Evolutionary conservation across 2,888 invertebrate genomes (phyloP).

Genomic region (Caenorhabditis uteleia): DNA sequence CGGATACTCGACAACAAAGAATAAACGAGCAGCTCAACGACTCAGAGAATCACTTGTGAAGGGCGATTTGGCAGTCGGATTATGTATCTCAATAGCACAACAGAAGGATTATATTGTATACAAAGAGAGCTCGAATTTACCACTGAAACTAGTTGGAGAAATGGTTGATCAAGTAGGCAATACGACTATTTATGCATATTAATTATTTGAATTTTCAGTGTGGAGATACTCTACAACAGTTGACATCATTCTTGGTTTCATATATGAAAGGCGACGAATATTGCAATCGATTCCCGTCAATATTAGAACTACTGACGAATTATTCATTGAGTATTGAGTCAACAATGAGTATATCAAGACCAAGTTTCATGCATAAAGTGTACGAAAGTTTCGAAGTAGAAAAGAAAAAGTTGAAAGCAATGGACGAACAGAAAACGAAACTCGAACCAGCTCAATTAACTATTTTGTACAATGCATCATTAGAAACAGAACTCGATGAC

Average conservation of each 20-base stretch:
- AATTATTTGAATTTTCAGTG: slow-evolving; percentile 77
- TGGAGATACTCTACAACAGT: slow-evolving; percentile 96
- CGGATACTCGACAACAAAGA: slow-evolving; percentile 93
- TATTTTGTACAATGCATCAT: slow-evolving; percentile 32
- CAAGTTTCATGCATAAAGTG: slow-evolving; percentile 28
- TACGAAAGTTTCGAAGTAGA: slow-evolving; percentile 36
- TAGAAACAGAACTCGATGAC: slow-evolving; percentile 45
- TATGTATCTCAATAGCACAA: slow-evolving; percentile 93
- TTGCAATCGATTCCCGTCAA: slow-evolving; percentile 67
- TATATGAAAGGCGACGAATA: slow-evolving; percentile 94
- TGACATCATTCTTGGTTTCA: slow-evolving; percentile 91
- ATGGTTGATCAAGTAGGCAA: slow-evolving; percentile 78
- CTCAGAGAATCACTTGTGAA: slow-evolving; percentile 93
- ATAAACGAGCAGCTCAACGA: slow-evolving; percentile 90
- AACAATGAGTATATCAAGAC: slow-evolving; percentile 92
- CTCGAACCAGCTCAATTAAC: slow-evolving; percentile 41
- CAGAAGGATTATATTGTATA: slow-evolving; percentile 94
- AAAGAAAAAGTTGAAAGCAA: slow-evolving; percentile 44
- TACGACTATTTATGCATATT: slow-evolving; percentile 2
- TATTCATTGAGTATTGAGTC: slow-evolving; percentile 94
- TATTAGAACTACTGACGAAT: slow-evolving; percentile 74
- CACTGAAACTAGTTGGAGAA: slow-evolving; percentile 80
- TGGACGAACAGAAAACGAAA: slow-evolving; percentile 20
- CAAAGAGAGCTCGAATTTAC: slow-evolving; percentile 66
- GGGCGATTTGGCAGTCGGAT: slow-evolving; percentile 86